These are phyloP conservation scores for Drosophila pachea DNA, from an alignment of 1,140 invertebrate species.

Conservation along the genomic window DNA sequence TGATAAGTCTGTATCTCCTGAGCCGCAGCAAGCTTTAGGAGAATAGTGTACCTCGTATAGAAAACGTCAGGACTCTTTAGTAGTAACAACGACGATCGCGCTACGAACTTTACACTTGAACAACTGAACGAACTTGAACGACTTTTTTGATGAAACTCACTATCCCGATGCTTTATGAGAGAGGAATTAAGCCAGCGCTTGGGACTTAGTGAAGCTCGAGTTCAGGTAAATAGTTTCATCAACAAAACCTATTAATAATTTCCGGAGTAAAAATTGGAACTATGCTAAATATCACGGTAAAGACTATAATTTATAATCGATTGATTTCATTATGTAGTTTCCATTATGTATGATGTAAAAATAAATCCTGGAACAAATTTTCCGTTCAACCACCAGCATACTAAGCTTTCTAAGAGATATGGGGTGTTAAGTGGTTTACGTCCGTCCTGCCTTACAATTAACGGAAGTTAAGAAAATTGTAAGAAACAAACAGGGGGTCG, in stretches of 20 bases:
- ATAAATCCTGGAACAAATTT: constrained; percentile 21
- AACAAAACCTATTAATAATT: background rate
- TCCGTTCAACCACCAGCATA: constrained; percentile 58
- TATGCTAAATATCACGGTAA: constrained; percentile 24
- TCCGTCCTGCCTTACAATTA: constrained; percentile 48
- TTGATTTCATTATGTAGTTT: constrained; percentile 68
- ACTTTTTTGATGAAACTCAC: constrained; percentile 95
- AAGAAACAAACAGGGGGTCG: constrained; percentile 61
- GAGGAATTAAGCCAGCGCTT: constrained; percentile 95
- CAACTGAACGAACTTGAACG: constrained; percentile 93
- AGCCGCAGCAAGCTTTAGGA: constrained; percentile 29
- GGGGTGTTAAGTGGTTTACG: constrained; percentile 72
- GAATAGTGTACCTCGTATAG: constrained; percentile 49
- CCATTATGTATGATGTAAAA: constrained; percentile 7
- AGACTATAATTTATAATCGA: constrained; percentile 60
- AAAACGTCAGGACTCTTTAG: constrained; percentile 77
- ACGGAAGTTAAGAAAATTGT: constrained; percentile 41
- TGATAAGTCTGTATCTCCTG: constrained; percentile 52
- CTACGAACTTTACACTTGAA: constrained; percentile 93
- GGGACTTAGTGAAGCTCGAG: constrained; percentile 94
- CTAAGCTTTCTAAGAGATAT: constrained; percentile 31
- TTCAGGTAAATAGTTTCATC: constrained; percentile 85
- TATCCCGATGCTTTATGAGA: constrained; percentile 96
- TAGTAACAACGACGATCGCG: constrained; percentile 90
- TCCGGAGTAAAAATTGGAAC: constrained; percentile 3